Evolutionary conservation across 23 tunicate genomes (phyloP).

Genomic region (Trididemnum miniatum): DNA sequence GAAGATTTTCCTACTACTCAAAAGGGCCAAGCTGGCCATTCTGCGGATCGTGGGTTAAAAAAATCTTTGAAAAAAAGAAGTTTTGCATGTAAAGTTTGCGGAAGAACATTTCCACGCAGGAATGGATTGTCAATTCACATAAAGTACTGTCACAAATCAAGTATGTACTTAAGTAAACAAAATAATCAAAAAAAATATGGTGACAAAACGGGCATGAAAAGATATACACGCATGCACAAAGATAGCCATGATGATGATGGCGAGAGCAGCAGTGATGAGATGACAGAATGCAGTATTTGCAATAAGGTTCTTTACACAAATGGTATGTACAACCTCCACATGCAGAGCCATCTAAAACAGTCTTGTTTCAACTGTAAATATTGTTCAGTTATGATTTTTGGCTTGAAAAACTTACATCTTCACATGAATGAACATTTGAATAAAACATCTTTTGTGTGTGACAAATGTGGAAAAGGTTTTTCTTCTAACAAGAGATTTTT

Average conservation of each 20-base stretch:
- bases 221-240: background rate
- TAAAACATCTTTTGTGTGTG: background rate
- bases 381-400: constrained; percentile 1
- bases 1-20: background rate
- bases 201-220: background rate
- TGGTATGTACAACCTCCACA: background rate
- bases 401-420: background rate
- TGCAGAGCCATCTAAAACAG: constrained; percentile 1
- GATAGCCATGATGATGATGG: background rate
- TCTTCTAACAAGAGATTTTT: background rate
- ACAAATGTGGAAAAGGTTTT: background rate
- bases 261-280: background rate
- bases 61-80: background rate
- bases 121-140: background rate
- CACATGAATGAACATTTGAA: background rate
- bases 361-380: background rate
- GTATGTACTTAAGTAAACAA: background rate
- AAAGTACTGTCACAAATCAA: background rate
- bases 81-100: background rate
- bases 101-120: background rate
- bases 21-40: background rate
- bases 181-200: background rate
- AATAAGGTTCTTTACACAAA: background rate
- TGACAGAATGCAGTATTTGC: background rate
- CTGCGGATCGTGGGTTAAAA: background rate